Evolutionary conservation across 35 echinoderm and acorn worm genomes (phyloP), one percentile per base, ranked within the genome.

Genomic region (Lytechinus pictus): DNA sequence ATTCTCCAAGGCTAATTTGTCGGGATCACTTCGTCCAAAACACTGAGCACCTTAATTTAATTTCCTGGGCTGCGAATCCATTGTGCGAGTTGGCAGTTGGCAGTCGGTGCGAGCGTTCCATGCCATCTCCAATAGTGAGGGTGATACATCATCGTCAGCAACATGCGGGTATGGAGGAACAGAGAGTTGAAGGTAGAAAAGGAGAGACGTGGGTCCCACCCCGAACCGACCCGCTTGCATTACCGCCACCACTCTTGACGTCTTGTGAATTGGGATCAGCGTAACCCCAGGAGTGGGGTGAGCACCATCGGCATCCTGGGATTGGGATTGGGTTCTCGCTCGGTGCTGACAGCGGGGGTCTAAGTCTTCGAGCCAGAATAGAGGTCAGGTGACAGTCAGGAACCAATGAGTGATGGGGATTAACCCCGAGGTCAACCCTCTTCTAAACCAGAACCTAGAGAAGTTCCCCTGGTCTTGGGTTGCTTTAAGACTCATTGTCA

Each of bases 1-100:
- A 93, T 54, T 93, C 92, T 93, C 92, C 92, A 93, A 93, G 55
- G 92, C 92, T 93, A 93, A 93, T 93, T 93, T 93, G 92, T 93
- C 92, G 52, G 92, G 92, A 93, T 93, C 92, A 55, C 54, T 93
- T 93, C 53, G n/a, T 93, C 92, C 92, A 90, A 90, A 90, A 90
- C 88, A 54, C 88, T 90, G 88, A 90, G 88, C 92, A 54, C 92
- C 92, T 55, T 55, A 93, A 93, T 93, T 93, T 93, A 55, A 93
- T 93, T 93, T 93, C 92, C 92, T 57, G 9, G 53, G 52, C 92
- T 54, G 92, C 27, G 92, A 93, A 53, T 93, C 92, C 92, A 93
- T 93, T 93, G 92, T 93, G 92, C 92, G 92, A 93, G 92, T 10
- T 93, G 92, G 92, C 92, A 57, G 92, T 54, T 57, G 53, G 92